A percentile compares a stretch with the other conserved stretches of the same genome.
Conservation (phyloP, 2,113 vertebrate species). For the Anser cygnoides region DNA sequence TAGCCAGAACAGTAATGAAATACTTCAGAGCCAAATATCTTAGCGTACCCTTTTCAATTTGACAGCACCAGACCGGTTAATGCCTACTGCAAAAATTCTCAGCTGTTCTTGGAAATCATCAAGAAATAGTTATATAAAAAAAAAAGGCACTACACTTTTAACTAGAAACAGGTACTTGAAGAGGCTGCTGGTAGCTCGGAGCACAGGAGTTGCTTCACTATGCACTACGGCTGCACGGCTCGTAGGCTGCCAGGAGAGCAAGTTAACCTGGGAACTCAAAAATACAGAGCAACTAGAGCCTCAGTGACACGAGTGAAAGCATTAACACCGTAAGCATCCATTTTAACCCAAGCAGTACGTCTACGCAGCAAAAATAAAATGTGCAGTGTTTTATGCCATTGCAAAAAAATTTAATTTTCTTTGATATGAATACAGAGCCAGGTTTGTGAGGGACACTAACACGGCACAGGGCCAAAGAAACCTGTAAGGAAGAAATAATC, state of each 20-base stretch:
- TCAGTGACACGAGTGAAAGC: neutral
- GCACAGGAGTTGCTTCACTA: neutral
- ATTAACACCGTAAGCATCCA: neutral
- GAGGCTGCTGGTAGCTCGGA: neutral
- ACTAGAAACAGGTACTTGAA: neutral
- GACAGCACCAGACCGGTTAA: conserved; percentile 33
- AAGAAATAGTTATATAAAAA: neutral
- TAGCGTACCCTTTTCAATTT: conserved; percentile 12
- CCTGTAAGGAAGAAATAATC: neutral
- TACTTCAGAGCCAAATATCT: neutral
- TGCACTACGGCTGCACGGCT: neutral
- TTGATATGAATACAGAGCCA: neutral
- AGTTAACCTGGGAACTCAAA: neutral
- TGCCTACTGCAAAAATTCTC: conserved; percentile 41
- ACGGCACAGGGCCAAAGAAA: neutral
- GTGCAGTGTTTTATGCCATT: neutral
- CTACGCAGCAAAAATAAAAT: neutral
- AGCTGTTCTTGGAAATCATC: conserved; percentile 39
- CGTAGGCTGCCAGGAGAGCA: neutral
- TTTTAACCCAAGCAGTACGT: neutral
- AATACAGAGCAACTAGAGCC: neutral
- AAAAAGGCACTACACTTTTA: neutral
- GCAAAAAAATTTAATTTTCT: neutral
- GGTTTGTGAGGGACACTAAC: neutral
- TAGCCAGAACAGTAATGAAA: conserved; percentile 34